Percentiles rank a stretch among this genome's conserved stretches.
Conservation (phyloP, 2,113 vertebrate species). For the Bubalus kerabau region DNA sequence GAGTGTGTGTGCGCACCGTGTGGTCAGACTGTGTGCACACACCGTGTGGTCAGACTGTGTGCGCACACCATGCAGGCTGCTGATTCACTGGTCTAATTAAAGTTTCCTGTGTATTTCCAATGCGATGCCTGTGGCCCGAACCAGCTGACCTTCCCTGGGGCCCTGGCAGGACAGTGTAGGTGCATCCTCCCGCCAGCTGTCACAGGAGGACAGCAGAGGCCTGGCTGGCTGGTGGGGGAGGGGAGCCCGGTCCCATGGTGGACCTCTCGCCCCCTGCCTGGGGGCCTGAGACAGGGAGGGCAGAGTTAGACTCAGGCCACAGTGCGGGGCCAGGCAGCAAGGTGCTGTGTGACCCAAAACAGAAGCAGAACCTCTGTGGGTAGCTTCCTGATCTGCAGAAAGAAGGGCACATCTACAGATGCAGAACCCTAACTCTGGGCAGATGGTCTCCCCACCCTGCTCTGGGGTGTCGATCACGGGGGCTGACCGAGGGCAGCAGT, state of each 20-base stretch:
- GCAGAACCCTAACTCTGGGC: neutral
- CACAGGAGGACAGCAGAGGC: neutral
- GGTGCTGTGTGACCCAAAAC: neutral
- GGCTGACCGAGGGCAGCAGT: neutral
- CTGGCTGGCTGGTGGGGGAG: too few relatives aligned
- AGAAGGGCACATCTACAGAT: neutral
- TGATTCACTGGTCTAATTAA: neutral
- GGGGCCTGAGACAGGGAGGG: neutral
- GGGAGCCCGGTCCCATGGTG: neutral
- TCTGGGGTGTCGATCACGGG: too few relatives aligned
- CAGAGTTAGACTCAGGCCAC: neutral
- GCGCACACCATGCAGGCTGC: neutral
- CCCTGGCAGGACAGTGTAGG: neutral
- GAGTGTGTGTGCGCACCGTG: too few relatives aligned
- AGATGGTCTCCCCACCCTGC: fast-evolving
- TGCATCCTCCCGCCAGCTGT: neutral
- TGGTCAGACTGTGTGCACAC: too few relatives aligned
- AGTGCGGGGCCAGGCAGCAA: neutral
- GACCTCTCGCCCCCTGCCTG: fast-evolving
- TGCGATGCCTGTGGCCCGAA: neutral
- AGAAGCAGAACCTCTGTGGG: neutral
- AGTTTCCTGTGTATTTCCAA: neutral
- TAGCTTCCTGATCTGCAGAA: neutral
- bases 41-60: too few relatives aligned
- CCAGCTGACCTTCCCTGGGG: neutral